These are phyloP conservation scores for Antheraea assamensis DNA, from an alignment of 2,888 invertebrate genomes.

Conservation along the genomic window DNA sequence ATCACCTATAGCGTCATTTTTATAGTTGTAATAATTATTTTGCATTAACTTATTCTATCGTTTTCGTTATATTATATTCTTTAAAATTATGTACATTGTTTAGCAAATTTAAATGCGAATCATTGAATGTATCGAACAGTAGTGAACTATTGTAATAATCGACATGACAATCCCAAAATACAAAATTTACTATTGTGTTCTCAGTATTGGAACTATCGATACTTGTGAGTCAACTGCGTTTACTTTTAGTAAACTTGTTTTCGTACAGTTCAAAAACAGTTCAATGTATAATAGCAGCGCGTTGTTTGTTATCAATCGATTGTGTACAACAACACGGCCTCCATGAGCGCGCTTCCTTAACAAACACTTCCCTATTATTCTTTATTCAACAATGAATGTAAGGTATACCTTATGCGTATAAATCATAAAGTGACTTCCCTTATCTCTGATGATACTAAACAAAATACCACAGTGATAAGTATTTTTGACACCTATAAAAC, in stretches of 20 bases:
- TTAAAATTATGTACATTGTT: too few relatives aligned
- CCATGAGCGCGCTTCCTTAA: background rate
- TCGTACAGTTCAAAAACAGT: background rate
- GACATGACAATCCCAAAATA: background rate
- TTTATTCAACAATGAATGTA: background rate
- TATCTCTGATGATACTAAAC: background rate
- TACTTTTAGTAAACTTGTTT: background rate
- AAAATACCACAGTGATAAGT: background rate
- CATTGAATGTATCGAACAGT: too few relatives aligned
- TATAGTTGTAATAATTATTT: too few relatives aligned
- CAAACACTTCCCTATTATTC: background rate
- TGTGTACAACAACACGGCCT: conserved; percentile 2
- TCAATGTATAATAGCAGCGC: background rate
- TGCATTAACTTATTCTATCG: too few relatives aligned
- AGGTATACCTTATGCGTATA: background rate
- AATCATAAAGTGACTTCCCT: background rate
- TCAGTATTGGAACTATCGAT: background rate
- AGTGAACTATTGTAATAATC: background rate
- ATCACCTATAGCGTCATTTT: too few relatives aligned
- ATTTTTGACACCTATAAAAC: background rate
- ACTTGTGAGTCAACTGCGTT: background rate
- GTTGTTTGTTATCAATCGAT: conserved; percentile 8
- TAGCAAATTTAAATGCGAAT: too few relatives aligned
- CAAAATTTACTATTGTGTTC: background rate
- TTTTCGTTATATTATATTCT: too few relatives aligned